phyloP scores from a whole-genome alignment of 2,888 invertebrate species.

The Sympetrum striolatum region DNA sequence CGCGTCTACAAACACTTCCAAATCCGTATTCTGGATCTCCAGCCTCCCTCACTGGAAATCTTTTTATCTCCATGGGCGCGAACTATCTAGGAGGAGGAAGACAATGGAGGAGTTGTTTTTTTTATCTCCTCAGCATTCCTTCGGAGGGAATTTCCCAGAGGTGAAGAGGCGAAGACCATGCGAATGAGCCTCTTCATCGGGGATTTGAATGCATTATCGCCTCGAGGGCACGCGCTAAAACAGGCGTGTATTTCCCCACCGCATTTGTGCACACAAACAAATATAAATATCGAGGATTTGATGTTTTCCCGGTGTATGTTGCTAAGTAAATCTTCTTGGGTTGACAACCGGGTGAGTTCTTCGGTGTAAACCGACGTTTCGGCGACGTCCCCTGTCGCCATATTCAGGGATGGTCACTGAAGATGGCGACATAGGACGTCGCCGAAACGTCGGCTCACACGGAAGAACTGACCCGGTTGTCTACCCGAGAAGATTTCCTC shows the following conservation, averaged over 20 bases:
- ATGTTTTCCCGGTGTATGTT: too few relatives aligned
- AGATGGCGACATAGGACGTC: too few relatives aligned
- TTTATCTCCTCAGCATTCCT: background rate
- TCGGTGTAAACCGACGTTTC: too few relatives aligned
- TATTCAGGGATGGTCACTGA: too few relatives aligned
- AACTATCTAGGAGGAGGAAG: background rate
- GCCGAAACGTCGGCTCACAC: too few relatives aligned
- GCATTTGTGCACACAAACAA: background rate
- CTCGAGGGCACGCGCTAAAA: background rate
- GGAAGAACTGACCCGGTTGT: too few relatives aligned
- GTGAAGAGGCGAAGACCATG: background rate
- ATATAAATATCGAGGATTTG: background rate
- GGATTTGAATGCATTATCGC: background rate
- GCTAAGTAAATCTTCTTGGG: too few relatives aligned
- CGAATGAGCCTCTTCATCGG: background rate
- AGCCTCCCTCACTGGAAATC: background rate
- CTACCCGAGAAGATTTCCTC: too few relatives aligned
- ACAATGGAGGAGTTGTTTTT: background rate
- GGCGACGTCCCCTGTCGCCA: too few relatives aligned
- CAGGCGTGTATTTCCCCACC: background rate
- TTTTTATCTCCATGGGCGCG: background rate
- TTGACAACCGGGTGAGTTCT: too few relatives aligned
- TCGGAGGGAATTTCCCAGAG: background rate
- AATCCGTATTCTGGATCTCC: background rate
- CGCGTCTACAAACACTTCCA: background rate